These are phyloP conservation scores for Drosophila greeni DNA, from an alignment of 2,888 invertebrate genomes.

Conservation along the genomic window DNA sequence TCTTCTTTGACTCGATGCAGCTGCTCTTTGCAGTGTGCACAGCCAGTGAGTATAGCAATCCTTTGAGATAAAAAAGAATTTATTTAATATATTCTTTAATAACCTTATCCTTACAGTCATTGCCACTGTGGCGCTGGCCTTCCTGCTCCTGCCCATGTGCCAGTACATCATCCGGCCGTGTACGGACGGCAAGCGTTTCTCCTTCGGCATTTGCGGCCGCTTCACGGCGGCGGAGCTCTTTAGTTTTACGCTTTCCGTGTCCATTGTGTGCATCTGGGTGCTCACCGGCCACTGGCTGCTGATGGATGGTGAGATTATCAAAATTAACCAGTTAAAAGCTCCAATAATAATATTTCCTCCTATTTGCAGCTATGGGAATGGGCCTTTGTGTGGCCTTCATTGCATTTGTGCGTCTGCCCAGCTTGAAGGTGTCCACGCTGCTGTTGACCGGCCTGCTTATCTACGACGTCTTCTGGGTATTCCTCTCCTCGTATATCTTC, in stretches of 20 bases:
- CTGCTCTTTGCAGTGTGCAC: conserved; percentile 97
- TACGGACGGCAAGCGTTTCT: conserved; percentile 90
- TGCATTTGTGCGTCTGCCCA: conserved; percentile 96
- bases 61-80: not conserved
- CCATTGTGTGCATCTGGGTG: conserved; percentile 98
- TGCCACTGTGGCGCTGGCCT: conserved; percentile 97
- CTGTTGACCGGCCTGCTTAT: conserved; percentile 94
- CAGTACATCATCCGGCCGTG: conserved; percentile 94
- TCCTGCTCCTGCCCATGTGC: conserved; percentile 97
- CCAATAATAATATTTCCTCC: not conserved
- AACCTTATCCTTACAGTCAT: conserved; percentile 83
- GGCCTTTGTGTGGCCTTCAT: conserved; percentile 98
- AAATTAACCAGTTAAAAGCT: not conserved
- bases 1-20: conserved; percentile 99
- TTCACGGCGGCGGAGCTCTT: conserved; percentile 96
- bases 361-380: conserved; percentile 93
- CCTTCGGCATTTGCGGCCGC: conserved; percentile 94
- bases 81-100: not conserved
- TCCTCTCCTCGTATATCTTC: conserved; percentile 98
- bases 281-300: conserved; percentile 98
- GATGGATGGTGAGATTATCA: conserved; percentile 88
- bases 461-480: conserved; percentile 99
- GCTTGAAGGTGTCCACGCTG: conserved; percentile 96
- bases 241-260: conserved; percentile 93
- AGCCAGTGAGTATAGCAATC: conserved; percentile 86